Evolutionary conservation across 2,113 vertebrate genomes (phyloP), one percentile per base, ranked within the genome.

Genomic region (Protomyctophum bolini): DNA sequence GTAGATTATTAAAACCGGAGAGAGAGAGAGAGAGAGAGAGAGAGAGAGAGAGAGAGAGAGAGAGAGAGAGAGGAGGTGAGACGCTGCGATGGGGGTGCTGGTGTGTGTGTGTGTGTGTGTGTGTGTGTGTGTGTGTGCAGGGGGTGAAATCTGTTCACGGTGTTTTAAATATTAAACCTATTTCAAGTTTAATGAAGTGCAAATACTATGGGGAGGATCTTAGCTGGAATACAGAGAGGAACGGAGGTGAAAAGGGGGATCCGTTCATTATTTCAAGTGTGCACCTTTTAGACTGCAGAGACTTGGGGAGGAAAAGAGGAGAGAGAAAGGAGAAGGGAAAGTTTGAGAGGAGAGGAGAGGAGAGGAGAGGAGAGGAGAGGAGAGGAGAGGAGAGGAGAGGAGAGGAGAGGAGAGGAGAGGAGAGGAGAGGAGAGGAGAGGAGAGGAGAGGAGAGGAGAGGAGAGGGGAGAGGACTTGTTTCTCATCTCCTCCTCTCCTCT

Each of bases 161-260:
- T 91, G 90, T 93, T 93, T 94, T 93, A 94, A 93, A 94, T 94
- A 93, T 93, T 93, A 92, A 94, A 93, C 84, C 90, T 93, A 91
- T 92, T 93, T 92, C 89, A 93, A 91, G 91, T 92, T 94, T 93
- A 93, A 93, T 92, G 91, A 93, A 92, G 92, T 93, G 91, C 91
- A 93, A 93, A 93, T 93, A 91, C 92, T 91, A 89, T 83, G 81
- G 91, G 91, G 91, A 93, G 87, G 89, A 88, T 89, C 89, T 89
- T 91, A 93, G 91, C 89, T 86, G 83, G 91, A 91, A 91, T 92
- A 88, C 86, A 86, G 88, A 91, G 89, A 89, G 80, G 90, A 87
- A 85, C 33, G 79, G 84, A 87, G 89, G 86, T 81, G 84, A 91
- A 90, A 86, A 89, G 90, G 90, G 90, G 78, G 90, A 89, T 91